Base-by-base conservation (phyloP, 35 echinoderm and acorn worm species). In the Eucidaris tribuloides region DNA sequence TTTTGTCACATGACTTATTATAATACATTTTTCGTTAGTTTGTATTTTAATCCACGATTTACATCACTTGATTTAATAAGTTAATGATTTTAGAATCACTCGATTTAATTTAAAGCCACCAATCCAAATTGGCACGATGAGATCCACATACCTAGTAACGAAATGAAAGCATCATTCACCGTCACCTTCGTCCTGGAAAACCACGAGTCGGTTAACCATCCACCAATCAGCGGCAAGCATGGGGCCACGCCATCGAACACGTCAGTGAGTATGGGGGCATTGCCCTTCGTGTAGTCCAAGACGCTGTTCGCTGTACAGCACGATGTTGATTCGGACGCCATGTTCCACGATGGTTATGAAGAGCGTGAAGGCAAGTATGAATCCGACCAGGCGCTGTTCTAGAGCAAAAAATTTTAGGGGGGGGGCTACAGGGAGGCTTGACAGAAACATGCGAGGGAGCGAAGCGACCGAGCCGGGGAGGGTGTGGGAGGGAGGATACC, bases 141-240 rank as follows among this genome's bases (percentile, higher is more conserved):
- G n/a, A n/a, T n/a, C n/a, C n/a, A 81, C 85, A 46, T 17, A 88
- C 85, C 85, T 65, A 63, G 19, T 9, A 88, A 37, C 7, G 85
- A 80, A 2, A 33, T 80, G 45, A 88, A 80, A 17, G 76, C 85
- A 35, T 77, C 85, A 6, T 58, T 46, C 7, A 65, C 37, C 3
- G 66, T 66, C 20, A 88, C 77, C 42, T 45, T 59, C 40, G 42
- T 80, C 36, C 85, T 63, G 13, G 76, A 45, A 20, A 50, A 59
- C 55, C 32, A 56, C 17, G 61, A 46, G 39, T 80, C 85, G 2
- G 76, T 77, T 17, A 88, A 29, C 31, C 78, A 39, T 40, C 85
- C 85, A 33, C 85, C 85, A 49, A 88, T 65, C 32, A 88, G 35
- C 17, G 85, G 76, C 77, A 88, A 55, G 54, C 57, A 62, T 2